Evolutionary conservation across 1,140 invertebrate genomes (phyloP).

Genomic region (Calliphora vicina): DNA sequence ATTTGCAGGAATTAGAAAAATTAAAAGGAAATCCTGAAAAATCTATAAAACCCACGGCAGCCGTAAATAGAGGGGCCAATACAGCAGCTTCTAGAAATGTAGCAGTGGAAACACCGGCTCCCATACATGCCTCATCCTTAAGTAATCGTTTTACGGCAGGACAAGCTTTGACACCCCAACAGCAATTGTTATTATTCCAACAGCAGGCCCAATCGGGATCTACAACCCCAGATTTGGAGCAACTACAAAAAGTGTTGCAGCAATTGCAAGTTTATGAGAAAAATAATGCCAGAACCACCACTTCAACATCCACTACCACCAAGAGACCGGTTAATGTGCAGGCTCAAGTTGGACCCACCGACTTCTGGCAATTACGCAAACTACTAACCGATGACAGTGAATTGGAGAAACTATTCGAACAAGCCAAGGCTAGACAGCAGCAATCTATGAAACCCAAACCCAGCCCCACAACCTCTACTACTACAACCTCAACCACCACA

Average conservation of each 20-base stretch:
- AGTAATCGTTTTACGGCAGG: conserved; percentile 47
- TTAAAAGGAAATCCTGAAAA: conserved; percentile 54
- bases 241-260: background rate
- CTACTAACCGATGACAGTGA: conserved; percentile 54
- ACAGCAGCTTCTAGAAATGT: background rate
- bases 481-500: conserved; percentile 38
- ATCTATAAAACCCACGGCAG: conserved; percentile 43
- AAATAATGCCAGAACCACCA: conserved; percentile 23
- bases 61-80: background rate
- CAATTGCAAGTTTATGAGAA: background rate
- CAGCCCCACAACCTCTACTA: conserved; percentile 43
- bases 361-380: conserved; percentile 52
- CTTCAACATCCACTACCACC: conserved; percentile 3
- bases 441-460: background rate
- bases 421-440: conserved; percentile 44
- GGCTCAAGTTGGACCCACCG: conserved; percentile 36
- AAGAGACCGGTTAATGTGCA: conserved; percentile 24
- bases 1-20: conserved; percentile 57
- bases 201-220: background rate
- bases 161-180: background rate
- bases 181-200: background rate
- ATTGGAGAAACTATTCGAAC: conserved; percentile 55
- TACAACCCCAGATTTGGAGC: background rate
- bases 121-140: conserved; percentile 35
- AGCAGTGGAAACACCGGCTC: conserved; percentile 36